phyloP scores from a whole-genome alignment of 2,888 invertebrate species.

The Apodemia mormo region DNA sequence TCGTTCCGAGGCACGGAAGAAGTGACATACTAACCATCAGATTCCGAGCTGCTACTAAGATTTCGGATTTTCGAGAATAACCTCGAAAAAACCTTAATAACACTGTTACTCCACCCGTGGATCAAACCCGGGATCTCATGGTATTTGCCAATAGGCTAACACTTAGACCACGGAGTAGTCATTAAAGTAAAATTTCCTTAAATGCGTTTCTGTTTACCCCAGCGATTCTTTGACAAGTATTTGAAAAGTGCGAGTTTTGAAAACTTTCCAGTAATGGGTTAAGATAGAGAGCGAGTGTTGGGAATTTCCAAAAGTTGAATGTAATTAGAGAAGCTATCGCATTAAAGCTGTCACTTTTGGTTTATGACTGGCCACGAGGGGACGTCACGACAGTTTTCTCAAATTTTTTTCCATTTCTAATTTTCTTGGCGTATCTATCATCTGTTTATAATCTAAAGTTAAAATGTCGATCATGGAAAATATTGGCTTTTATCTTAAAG shows the following conservation, averaged over 20 bases:
- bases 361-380: slow-evolving; percentile 61
- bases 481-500: neutral
- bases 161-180: no score
- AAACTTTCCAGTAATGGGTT: slow-evolving; percentile 71
- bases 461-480: slow-evolving; percentile 8
- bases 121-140: no score
- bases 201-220: neutral
- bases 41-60: no score
- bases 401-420: slow-evolving; percentile 49
- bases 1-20: no score
- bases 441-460: neutral
- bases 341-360: slow-evolving; percentile 74
- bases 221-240: slow-evolving; percentile 40
- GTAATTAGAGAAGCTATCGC: slow-evolving; percentile 76
- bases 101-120: no score
- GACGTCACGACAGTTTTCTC: slow-evolving; percentile 46
- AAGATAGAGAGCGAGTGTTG: slow-evolving; percentile 54
- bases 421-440: slow-evolving; percentile 42
- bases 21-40: no score
- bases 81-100: no score
- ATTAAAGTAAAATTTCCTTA: neutral
- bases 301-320: slow-evolving; percentile 72
- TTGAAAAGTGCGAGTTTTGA: slow-evolving; percentile 65
- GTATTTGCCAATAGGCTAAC: no score
- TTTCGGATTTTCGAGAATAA: no score